Evolutionary conservation across 2,797 vertebrate genomes (phyloP), one percentile per base, ranked within the genome.

Genomic region (Diplodus puntazzo): DNA sequence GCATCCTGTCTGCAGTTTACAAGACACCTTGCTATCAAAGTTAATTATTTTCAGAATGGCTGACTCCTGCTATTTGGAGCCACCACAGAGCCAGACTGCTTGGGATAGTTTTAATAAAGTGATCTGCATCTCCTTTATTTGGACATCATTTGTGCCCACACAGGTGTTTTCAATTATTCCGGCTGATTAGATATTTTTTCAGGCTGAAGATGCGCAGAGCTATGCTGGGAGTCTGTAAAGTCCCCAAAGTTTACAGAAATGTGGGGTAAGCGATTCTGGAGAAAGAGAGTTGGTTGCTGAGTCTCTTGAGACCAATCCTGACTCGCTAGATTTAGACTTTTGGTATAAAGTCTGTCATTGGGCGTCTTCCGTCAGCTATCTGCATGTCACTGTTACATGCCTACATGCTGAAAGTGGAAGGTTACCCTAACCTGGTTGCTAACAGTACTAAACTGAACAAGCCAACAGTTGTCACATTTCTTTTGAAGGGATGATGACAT

Each of bases 11-110:
- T 27, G 49, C 23, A 42, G 34, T 43, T 59, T 27, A 49, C 21
- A 21, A 42, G 18, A 57, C 39, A 18, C 64, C 17, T 46, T 42
- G 3, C 53, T 21, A 8, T 62, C 54, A 14, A 62, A 70, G 64
- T 75, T 75, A 64, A 78, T 81, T 72, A 77, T 75, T 87, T 77
- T 57, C 39, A 62, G 71, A 73, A 70, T 17, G n/a, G 59, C 80
- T 70, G 80, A 82, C 78, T 64, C 50, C 58, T 45, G 55, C 64
- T 71, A 23, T 77, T 59, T 53, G 21, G 42, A 70, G 73, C 49
- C 67, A 80, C 60, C 48, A 55, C 68, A 82, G 73, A 76, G 60
- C 50, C 57, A 53, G 52, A 68, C 68, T 75, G 57, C 42, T 34
- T 39, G 20, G 69, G 45, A 50, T 50, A 57, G 1, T 55, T 79